Evolutionary conservation across 2,888 invertebrate genomes (phyloP).

Genomic region (Aphelenchoides bicaudatus): DNA sequence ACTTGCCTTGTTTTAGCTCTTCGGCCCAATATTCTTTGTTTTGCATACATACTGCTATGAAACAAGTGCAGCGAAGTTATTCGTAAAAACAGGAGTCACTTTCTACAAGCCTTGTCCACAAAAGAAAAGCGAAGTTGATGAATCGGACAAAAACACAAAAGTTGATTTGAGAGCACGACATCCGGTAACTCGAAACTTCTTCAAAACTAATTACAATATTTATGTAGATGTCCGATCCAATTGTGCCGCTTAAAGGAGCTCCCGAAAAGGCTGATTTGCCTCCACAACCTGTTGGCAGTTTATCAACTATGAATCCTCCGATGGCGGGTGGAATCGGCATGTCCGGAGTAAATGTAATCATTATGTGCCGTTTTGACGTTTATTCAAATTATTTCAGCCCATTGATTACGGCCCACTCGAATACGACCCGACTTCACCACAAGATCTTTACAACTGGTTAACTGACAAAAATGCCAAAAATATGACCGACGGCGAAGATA

Average conservation of each 20-base stretch:
- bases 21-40: conserved; percentile 30
- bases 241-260: not conserved
- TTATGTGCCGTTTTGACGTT: not conserved
- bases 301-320: not conserved
- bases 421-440: conserved; percentile 17
- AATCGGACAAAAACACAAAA: conserved; percentile 4
- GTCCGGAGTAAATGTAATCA: not conserved
- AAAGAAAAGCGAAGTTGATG: conserved; percentile 7
- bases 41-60: conserved; percentile 30
- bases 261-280: conserved; percentile 4
- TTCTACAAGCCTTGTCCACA: conserved; percentile 16
- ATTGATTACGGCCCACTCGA: conserved; percentile 2
- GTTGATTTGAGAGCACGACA: conserved; percentile 8
- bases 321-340: not conserved
- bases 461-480: conserved; percentile 27
- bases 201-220: not conserved
- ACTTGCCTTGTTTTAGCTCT: no score
- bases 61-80: conserved; percentile 14
- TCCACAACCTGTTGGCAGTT: not conserved
- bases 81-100: conserved; percentile 8
- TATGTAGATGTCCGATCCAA: conserved; percentile 13
- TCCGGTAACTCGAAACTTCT: conserved; percentile 1
- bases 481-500: conserved; percentile 24
- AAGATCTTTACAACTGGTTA: conserved; percentile 31
- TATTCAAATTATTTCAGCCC: no score